Evolutionary conservation across 2,888 invertebrate genomes (phyloP).

Genomic region (Dastarcus helophoroides): DNA sequence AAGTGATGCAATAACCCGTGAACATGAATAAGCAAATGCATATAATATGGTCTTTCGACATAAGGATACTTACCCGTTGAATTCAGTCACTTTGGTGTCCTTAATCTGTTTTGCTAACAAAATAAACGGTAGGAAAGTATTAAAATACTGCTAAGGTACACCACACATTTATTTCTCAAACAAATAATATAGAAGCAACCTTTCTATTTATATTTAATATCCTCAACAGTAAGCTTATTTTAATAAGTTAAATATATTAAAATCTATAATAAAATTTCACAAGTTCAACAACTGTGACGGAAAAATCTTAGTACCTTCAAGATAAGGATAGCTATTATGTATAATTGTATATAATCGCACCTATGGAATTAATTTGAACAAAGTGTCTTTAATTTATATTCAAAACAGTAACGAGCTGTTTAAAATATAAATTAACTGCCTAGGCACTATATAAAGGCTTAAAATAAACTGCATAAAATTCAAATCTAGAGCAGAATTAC

Average conservation of each 20-base stretch:
- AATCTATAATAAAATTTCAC: constrained; percentile 31
- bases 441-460: constrained; percentile 1
- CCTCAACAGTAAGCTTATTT: constrained; percentile 16
- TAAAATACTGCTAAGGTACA: no score
- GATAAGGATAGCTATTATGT: constrained; percentile 6
- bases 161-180: constrained; percentile 25
- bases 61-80: no score
- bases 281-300: constrained; percentile 25
- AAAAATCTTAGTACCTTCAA: constrained; percentile 25
- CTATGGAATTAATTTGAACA: constrained; percentile 4
- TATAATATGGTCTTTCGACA: no score
- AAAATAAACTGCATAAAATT: not conserved
- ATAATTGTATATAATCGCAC: not conserved
- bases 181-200: constrained; percentile 24
- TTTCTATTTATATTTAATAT: constrained; percentile 24
- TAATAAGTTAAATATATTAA: constrained; percentile 30
- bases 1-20: no score
- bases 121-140: no score
- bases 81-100: no score
- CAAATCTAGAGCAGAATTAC: not conserved
- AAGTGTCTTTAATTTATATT: not conserved
- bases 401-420: not conserved
- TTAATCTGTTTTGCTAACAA: no score
- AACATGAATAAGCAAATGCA: no score
- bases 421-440: not conserved